phyloP scores from a whole-genome alignment of 1,140 invertebrate species.

The Conus ventricosus region DNA sequence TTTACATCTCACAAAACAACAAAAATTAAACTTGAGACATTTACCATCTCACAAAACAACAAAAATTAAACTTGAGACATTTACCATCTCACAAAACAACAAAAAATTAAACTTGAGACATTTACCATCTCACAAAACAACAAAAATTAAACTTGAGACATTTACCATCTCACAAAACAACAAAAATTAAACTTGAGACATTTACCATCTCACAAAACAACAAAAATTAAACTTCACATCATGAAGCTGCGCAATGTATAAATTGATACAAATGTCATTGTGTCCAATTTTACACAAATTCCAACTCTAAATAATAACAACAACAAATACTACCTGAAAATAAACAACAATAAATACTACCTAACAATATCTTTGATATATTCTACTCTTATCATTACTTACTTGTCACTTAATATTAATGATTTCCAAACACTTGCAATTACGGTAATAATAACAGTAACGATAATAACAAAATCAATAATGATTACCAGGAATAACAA shows the following conservation, averaged over 20 bases:
- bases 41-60: background rate
- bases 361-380: too few species aligned
- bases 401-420: too few species aligned
- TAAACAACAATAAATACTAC: too few species aligned
- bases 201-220: background rate
- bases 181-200: background rate
- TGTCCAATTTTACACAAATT: too few species aligned
- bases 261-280: background rate
- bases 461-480: too few species aligned
- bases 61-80: background rate
- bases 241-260: background rate
- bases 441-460: too few species aligned
- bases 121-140: background rate
- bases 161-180: background rate
- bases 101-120: background rate
- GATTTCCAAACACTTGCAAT: too few species aligned
- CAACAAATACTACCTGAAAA: too few species aligned
- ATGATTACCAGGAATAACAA: too few species aligned
- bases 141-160: background rate
- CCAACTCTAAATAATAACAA: too few species aligned
- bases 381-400: too few species aligned
- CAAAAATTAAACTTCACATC: background rate
- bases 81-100: background rate
- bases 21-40: background rate
- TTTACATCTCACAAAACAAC: background rate